Percentiles rank a stretch among this genome's conserved stretches.
phyloP scores from a whole-genome alignment of 1,140 invertebrate species.

The Druon quercuslanigerum region DNA sequence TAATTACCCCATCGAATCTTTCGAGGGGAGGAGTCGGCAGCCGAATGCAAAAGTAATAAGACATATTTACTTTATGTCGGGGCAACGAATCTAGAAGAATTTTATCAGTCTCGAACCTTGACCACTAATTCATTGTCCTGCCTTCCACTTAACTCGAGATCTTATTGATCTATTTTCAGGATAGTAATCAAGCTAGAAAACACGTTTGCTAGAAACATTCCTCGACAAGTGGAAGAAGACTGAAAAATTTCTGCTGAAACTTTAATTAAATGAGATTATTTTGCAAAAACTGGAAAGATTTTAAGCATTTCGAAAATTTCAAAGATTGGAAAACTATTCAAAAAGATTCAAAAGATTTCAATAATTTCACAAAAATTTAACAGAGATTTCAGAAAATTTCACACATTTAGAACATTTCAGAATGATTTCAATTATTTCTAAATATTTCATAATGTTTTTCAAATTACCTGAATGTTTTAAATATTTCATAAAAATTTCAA shows the following conservation, averaged over 20 bases:
- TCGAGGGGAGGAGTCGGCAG: not conserved
- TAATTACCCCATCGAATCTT: not conserved
- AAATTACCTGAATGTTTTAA: too few species aligned
- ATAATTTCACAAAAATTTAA: too few species aligned
- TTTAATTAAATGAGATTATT: too few species aligned
- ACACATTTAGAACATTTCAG: too few species aligned
- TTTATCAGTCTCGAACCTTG: slow-evolving; percentile 1
- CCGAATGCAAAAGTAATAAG: not conserved
- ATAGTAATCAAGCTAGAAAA: not conserved
- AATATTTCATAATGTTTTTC: too few species aligned
- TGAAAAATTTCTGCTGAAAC: not conserved
- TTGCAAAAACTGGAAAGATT: too few species aligned
- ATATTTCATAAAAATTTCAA: too few species aligned
- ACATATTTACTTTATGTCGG: not conserved
- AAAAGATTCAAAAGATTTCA: too few species aligned
- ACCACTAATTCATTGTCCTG: not conserved
- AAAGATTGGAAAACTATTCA: too few species aligned
- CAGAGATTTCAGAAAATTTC: too few species aligned
- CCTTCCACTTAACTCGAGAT: not conserved
- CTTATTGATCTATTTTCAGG: slow-evolving; percentile 9
- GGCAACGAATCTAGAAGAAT: not conserved
- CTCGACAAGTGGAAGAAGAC: not conserved
- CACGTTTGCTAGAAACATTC: not conserved
- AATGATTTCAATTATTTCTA: too few species aligned
- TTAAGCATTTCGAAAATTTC: too few species aligned